These are phyloP conservation scores for Argyra leucocephala DNA, from an alignment of 2,888 invertebrate genomes.

Conservation along the genomic window DNA sequence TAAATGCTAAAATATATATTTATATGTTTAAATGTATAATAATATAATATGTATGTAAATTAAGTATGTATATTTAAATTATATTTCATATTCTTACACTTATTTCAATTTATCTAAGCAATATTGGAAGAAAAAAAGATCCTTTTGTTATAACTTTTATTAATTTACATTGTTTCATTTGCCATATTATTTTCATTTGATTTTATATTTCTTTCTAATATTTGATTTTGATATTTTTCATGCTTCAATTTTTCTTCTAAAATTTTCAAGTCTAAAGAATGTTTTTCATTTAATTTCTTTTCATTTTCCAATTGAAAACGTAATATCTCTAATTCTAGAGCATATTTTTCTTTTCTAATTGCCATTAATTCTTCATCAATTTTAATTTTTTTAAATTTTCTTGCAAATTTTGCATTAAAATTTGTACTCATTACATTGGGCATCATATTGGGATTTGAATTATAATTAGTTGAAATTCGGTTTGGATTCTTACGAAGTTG, in stretches of 20 bases:
- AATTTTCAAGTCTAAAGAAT: not conserved
- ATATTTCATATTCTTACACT: no score
- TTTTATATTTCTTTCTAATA: not conserved
- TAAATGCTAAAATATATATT: no score
- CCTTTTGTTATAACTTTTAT: no score
- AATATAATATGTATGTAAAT: no score
- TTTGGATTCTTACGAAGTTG: not conserved
- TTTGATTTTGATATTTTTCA: not conserved
- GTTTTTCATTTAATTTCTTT: not conserved
- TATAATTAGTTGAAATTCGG: not conserved
- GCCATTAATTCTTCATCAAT: not conserved
- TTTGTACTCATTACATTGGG: not conserved
- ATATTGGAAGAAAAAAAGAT: no score
- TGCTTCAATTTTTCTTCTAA: not conserved
- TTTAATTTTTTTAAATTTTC: conserved; percentile 3
- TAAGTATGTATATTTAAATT: no score
- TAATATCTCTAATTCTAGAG: not conserved
- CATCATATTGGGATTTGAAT: not conserved
- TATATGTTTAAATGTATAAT: no score
- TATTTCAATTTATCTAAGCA: no score
- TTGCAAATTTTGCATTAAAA: not conserved
- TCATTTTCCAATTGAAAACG: not conserved
- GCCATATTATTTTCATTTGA: not conserved
- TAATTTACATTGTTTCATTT: no score
- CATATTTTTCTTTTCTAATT: not conserved